phyloP scores from a whole-genome alignment of 1,140 invertebrate species.

The Zaprionus inermis region DNA sequence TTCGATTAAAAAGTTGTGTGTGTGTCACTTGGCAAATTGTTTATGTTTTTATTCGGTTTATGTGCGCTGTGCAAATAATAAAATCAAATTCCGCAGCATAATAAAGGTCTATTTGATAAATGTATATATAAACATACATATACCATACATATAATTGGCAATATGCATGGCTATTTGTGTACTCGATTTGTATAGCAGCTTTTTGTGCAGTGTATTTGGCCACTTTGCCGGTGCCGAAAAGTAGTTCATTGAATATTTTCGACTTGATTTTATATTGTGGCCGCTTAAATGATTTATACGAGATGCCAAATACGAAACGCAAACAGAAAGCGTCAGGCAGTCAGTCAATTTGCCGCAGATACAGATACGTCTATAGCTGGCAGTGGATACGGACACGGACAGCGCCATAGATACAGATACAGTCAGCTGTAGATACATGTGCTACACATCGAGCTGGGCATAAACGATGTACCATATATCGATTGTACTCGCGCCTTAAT shows the following conservation, averaged over 20 bases:
- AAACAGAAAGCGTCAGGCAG: constrained; percentile 51
- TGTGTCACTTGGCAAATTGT: constrained; percentile 24
- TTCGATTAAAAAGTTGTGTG: constrained; percentile 14
- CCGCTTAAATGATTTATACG: constrained; percentile 80
- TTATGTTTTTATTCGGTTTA: constrained; percentile 36
- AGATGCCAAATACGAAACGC: constrained; percentile 50
- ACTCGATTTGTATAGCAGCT: constrained; percentile 15
- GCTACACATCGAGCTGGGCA: constrained; percentile 30
- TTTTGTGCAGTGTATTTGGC: constrained; percentile 29
- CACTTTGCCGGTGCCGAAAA: constrained; percentile 53
- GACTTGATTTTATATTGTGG: constrained; percentile 81
- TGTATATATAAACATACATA: background rate
- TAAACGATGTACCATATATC: constrained; percentile 69
- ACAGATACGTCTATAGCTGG: constrained; percentile 17
- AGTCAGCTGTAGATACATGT: constrained; percentile 12
- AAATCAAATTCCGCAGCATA: constrained; percentile 21
- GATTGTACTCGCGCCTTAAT: constrained; percentile 52
- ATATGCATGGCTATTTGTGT: constrained; percentile 8
- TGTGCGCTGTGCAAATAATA: constrained; percentile 44
- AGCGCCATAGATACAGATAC: constrained; percentile 5
- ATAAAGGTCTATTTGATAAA: constrained; percentile 13
- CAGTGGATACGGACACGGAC: no score
- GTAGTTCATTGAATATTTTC: constrained; percentile 82
- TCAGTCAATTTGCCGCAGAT: constrained; percentile 68
- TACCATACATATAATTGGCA: background rate